phyloP scores from a whole-genome alignment of 2,797 vertebrate species.

The Orestias chungarensis region DNA sequence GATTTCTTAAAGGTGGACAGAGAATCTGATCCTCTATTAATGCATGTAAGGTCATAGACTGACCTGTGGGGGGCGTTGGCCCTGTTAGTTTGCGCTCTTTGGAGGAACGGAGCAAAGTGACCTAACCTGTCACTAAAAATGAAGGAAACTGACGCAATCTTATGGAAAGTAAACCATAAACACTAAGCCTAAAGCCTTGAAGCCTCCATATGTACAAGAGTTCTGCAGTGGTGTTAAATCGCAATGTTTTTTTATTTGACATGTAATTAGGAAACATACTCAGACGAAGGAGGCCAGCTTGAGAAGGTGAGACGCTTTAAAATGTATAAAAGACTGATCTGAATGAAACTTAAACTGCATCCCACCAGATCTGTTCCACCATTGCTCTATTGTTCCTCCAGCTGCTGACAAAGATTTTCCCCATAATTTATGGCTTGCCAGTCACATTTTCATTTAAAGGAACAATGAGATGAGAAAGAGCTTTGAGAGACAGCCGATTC shows the following conservation, averaged over 20 bases:
- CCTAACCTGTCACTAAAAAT: too few species aligned
- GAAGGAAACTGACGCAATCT: too few species aligned
- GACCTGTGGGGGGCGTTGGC: too few species aligned
- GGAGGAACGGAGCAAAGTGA: too few species aligned
- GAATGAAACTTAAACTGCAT: neutral
- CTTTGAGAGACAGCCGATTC: neutral
- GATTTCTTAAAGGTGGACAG: too few species aligned
- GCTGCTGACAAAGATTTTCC: neutral
- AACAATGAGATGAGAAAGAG: constrained; percentile 1
- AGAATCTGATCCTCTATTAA: too few species aligned
- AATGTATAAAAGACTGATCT: constrained; percentile 3
- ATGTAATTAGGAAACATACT: constrained; percentile 3
- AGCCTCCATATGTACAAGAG: too few species aligned
- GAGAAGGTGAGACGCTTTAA: neutral
- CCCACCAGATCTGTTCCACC: neutral
- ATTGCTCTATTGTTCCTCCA: constrained; percentile 5
- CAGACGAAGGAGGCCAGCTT: constrained; percentile 2
- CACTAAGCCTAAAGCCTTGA: too few species aligned
- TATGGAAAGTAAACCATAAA: neutral
- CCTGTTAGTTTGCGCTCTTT: too few species aligned
- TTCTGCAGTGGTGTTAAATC: too few species aligned
- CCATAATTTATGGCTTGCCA: constrained; percentile 9
- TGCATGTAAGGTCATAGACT: too few species aligned
- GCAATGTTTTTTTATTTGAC: neutral
- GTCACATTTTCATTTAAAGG: constrained; percentile 5